Evolutionary conservation across 37 sponge, comb jelly and placozoan species (phyloP).

Genomic region (Aphrocallistes beatrix): DNA sequence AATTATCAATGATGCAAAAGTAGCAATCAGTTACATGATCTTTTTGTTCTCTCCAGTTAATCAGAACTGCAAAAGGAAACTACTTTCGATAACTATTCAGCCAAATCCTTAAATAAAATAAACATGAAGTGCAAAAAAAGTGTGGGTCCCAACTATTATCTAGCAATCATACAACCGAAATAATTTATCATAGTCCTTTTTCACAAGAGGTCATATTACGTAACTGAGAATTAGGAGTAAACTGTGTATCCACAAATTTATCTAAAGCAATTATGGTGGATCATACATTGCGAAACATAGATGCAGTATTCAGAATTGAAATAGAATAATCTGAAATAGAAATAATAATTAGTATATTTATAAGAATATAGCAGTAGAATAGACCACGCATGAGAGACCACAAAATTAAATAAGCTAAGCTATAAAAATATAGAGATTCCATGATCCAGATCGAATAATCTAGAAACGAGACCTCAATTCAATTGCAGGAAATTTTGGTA

Average conservation of each 20-base stretch:
- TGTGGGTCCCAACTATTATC: constrained; percentile 13
- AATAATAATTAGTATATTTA: too few relatives aligned
- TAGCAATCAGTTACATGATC: constrained; percentile 16
- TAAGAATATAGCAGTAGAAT: too few relatives aligned
- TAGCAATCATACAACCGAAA: neutral
- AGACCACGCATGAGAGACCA: too few relatives aligned
- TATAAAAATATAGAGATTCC: too few relatives aligned
- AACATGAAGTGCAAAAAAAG: neutral
- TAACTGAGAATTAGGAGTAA: neutral
- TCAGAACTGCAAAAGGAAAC: neutral
- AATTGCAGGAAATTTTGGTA: too few relatives aligned
- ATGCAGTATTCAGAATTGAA: too few relatives aligned
- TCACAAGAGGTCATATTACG: neutral
- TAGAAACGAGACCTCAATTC: too few relatives aligned
- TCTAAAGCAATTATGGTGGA: neutral
- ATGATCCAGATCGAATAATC: too few relatives aligned
- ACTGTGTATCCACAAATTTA: constrained; percentile 17
- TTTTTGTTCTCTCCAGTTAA: constrained; percentile 5
- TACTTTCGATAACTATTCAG: neutral
- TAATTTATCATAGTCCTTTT: neutral
- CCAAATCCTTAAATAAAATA: neutral
- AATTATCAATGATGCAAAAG: neutral
- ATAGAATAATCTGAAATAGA: too few relatives aligned
- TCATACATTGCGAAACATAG: neutral
- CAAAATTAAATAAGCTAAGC: too few relatives aligned